A percentile compares a stretch with the other conserved stretches of the same genome.
These are phyloP conservation scores for Heteropelma amictum DNA, from an alignment of 2,888 invertebrate species.

Conservation along the genomic window DNA sequence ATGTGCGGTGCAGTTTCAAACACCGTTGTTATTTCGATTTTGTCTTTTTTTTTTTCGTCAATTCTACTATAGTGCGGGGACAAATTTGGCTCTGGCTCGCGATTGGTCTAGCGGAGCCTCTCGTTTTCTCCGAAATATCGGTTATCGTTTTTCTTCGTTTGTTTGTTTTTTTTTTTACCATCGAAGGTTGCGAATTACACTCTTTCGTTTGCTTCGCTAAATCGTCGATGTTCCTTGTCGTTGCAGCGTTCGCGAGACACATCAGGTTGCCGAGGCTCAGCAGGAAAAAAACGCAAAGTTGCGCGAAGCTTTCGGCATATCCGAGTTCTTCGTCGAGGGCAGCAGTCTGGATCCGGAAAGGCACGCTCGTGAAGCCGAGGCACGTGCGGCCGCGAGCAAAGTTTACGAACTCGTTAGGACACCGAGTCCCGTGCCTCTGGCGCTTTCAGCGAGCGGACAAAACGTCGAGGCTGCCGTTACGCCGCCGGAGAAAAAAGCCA, in stretches of 20 bases:
- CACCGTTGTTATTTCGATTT: too few relatives aligned
- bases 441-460: background rate
- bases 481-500: slow-evolving; percentile 72
- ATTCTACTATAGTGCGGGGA: too few relatives aligned
- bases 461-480: background rate
- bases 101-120: too few relatives aligned
- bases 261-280: slow-evolving; percentile 97
- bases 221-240: background rate
- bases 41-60: background rate
- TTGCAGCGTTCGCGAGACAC: slow-evolving; percentile 94
- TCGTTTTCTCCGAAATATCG: too few relatives aligned
- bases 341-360: slow-evolving; percentile 93
- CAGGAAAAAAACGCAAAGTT: slow-evolving; percentile 96
- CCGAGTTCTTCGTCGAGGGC: slow-evolving; percentile 95
- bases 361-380: slow-evolving; percentile 81
- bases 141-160: too few relatives aligned
- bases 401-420: slow-evolving; percentile 88
- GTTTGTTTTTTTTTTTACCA: too few relatives aligned
- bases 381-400: slow-evolving; percentile 79
- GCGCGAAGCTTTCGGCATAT: slow-evolving; percentile 96
- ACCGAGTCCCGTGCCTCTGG: slow-evolving; percentile 81
- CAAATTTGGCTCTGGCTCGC: too few relatives aligned
- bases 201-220: too few relatives aligned
- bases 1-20: slow-evolving; percentile 53
- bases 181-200: too few relatives aligned